phyloP scores from a whole-genome alignment of 2,113 vertebrate species.

The Zeus faber region DNA sequence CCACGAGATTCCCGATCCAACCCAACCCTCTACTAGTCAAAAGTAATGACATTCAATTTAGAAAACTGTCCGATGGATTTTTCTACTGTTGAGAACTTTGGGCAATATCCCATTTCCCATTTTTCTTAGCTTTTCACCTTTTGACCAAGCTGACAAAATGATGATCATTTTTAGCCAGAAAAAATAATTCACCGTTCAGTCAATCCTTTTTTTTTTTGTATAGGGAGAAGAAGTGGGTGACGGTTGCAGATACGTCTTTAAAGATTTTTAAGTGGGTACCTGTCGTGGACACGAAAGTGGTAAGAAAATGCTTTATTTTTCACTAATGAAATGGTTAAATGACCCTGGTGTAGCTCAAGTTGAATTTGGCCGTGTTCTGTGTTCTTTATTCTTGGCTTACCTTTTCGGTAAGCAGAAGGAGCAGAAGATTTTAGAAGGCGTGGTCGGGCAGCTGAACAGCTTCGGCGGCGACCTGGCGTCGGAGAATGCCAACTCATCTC shows the following conservation, averaged over 20 bases:
- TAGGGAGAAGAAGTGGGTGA: slow-evolving; percentile 93
- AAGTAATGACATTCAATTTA: too few relatives aligned
- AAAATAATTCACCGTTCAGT: too few relatives aligned
- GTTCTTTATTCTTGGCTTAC: background rate
- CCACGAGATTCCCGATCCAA: too few relatives aligned
- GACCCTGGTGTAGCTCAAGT: background rate
- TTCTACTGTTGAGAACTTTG: too few relatives aligned
- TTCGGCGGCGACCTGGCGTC: slow-evolving; percentile 74
- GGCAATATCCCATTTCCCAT: too few relatives aligned
- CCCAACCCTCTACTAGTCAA: too few relatives aligned
- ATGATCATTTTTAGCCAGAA: too few relatives aligned
- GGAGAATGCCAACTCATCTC: slow-evolving; percentile 77
- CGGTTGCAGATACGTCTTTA: slow-evolving; percentile 86
- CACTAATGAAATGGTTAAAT: background rate
- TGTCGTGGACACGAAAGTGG: slow-evolving; percentile 86
- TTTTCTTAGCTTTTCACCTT: too few relatives aligned
- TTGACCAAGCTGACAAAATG: too few relatives aligned
- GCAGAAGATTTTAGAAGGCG: slow-evolving; percentile 61
- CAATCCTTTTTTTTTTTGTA: slow-evolving; percentile 17
- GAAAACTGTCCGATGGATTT: too few relatives aligned
- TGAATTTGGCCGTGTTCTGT: background rate
- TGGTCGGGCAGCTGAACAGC: slow-evolving; percentile 72
- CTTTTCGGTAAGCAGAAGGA: slow-evolving; percentile 77
- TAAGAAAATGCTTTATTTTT: slow-evolving; percentile 28
- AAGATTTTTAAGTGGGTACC: slow-evolving; percentile 92